Evolutionary conservation across 2,113 vertebrate species (phyloP), one percentile per base, ranked within the genome.

Genomic region (Trogon melanurus): DNA sequence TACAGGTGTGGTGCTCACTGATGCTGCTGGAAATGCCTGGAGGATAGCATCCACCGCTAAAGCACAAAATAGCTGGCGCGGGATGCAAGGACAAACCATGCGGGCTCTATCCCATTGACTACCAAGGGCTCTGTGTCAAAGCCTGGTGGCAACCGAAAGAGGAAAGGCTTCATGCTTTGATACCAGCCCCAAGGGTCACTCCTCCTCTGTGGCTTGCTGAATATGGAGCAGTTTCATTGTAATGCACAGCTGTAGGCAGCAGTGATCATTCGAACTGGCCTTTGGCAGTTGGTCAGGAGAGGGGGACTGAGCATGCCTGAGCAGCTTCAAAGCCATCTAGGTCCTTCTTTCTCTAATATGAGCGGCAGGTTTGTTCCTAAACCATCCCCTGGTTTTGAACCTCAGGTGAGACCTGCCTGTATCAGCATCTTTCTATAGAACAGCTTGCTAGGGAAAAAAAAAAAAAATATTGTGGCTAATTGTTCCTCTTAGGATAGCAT

Each of bases 71-170:
- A 78, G 13, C 50, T 53, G 36, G 45, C 38, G 1, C 2, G 13
- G 14, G 34, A 23, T 1, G 0, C 5, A 10, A 44, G 27, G 25
- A 14, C 3, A 11, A 85, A 16, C 53, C 3, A 0, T 8, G 32
- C 0, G 2, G 44, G 32, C 48, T 75, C 50, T 47, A 8, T 66
- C 16, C 36, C 7, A 6, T 18, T 17, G 16, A 18, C 47, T 76
- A 45, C 48, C 1, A 6, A 57, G 53, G 34, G 16, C 48, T 79
- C 73, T 71, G 32, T 4, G 1, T 32, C 50, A 76, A 66, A 54
- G 10, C 23, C 58, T 20, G 20, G 13, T 48, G 50, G 21, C 27
- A 65, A 1, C 21, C 0, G 1, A 2, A 45, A 61, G 7, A 5
- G 4, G 4, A 92, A 61, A 61, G 30, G 41, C 45, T 95, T 16